Percentiles rank a stretch among this genome's conserved stretches.
These are phyloP conservation scores for Leuctra nigra DNA, from an alignment of 2,888 invertebrate species.

Conservation along the genomic window DNA sequence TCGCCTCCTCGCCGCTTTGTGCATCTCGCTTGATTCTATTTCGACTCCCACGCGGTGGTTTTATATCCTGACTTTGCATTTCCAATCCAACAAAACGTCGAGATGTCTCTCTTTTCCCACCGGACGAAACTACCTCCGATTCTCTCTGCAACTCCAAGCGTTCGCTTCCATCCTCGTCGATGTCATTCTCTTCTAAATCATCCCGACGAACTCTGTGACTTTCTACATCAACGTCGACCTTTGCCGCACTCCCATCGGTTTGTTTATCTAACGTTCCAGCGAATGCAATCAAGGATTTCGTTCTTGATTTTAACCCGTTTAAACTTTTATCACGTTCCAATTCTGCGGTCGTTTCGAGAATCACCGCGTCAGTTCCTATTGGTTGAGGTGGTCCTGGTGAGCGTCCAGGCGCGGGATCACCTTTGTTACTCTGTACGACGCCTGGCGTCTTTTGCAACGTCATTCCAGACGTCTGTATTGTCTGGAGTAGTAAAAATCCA, in stretches of 20 bases:
- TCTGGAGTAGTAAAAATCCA: conserved; percentile 17
- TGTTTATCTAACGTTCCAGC: not conserved
- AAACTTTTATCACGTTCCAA: not conserved
- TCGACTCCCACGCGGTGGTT: not conserved
- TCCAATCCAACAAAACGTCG: no score
- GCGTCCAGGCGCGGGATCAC: conserved; percentile 59
- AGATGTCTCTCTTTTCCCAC: no score
- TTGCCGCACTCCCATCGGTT: not conserved
- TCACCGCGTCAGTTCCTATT: not conserved
- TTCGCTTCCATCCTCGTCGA: not conserved
- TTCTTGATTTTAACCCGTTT: no score
- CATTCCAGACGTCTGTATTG: not conserved
- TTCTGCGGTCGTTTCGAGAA: not conserved
- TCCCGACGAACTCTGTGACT: not conserved
- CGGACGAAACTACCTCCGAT: not conserved
- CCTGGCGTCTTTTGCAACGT: conserved; percentile 15
- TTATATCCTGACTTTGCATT: not conserved
- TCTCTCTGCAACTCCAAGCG: not conserved
- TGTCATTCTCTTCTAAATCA: not conserved
- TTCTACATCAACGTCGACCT: not conserved
- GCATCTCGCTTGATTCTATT: not conserved
- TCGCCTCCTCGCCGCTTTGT: not conserved
- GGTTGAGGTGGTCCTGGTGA: conserved; percentile 53
- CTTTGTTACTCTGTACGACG: conserved; percentile 43
- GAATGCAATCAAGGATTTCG: no score